Evolutionary conservation across 2,113 vertebrate genomes (phyloP).

Genomic region (Microcebus tavaratra): DNA sequence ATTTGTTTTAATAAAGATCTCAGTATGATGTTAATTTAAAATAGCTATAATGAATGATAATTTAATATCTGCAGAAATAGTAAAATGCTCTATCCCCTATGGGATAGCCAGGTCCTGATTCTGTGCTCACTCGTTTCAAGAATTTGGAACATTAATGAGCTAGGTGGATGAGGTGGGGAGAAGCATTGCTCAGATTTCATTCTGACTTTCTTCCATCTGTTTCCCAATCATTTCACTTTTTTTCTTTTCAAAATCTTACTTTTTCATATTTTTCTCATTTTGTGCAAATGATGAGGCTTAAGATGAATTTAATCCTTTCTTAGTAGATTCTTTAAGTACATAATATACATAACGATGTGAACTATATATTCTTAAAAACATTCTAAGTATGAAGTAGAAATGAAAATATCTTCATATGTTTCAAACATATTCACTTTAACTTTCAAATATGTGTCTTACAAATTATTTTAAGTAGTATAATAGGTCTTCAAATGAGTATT

Average conservation of each 20-base stretch:
- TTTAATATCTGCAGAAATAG: conserved; percentile 76
- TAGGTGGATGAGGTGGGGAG: background rate
- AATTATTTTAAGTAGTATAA: conserved; percentile 1
- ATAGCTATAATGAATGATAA: conserved; percentile 74
- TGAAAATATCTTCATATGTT: background rate
- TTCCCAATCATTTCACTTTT: background rate
- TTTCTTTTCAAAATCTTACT: background rate
- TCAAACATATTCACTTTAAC: background rate
- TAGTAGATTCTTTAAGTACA: background rate
- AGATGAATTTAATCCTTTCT: background rate
- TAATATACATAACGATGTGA: background rate
- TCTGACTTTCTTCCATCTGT: background rate
- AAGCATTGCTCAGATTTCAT: background rate
- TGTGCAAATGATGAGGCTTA: background rate
- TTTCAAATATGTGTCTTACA: conserved; percentile 7
- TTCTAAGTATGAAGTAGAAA: background rate
- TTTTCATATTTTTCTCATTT: conserved; percentile 9
- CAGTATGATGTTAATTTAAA: conserved; percentile 76
- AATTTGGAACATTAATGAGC: background rate
- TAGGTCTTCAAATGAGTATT: background rate
- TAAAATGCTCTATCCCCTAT: conserved; percentile 34
- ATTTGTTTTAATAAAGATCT: conserved; percentile 76
- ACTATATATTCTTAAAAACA: background rate
- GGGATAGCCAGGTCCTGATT: conserved; percentile 44
- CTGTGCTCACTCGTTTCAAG: conserved; percentile 26